A percentile compares a stretch with the other conserved stretches of the same genome.
Conservation (phyloP, 2,797 vertebrate genomes). For the Sebastiscus tertius region DNA sequence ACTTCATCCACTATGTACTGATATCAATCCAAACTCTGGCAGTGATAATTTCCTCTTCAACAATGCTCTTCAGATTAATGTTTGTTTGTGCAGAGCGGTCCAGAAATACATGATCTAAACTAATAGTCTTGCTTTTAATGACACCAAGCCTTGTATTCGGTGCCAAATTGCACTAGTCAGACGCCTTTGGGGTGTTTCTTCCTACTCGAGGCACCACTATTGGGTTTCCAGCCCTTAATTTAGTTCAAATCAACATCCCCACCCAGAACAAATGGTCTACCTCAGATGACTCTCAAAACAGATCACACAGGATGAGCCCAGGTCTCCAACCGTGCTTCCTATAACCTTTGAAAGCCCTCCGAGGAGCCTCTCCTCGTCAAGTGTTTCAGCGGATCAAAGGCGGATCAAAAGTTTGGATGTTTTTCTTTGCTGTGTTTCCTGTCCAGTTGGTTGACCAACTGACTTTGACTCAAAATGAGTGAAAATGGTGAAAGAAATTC, state of each 20-base stretch:
- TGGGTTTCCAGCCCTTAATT: conserved; percentile 74
- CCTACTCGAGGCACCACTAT: conserved; percentile 62
- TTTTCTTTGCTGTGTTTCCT: conserved; percentile 49
- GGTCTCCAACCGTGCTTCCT: conserved; percentile 67
- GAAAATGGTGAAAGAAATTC: conserved; percentile 17
- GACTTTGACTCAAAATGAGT: conserved; percentile 14
- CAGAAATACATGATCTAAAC: conserved; percentile 59
- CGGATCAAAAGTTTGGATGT: conserved; percentile 46
- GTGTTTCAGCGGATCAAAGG: conserved; percentile 53
- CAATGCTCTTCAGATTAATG: conserved; percentile 41
- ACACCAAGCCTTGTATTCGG: conserved; percentile 59
- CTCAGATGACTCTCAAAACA: conserved; percentile 81
- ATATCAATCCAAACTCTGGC: conserved; percentile 42
- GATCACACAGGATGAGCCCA: conserved; percentile 76
- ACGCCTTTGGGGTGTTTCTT: conserved; percentile 67
- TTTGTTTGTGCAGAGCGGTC: conserved; percentile 46
- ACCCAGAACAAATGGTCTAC: conserved; percentile 76
- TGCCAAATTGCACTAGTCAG: conserved; percentile 63
- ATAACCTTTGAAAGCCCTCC: conserved; percentile 68
- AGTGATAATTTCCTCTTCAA: conserved; percentile 34
- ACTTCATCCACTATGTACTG: conserved; percentile 9
- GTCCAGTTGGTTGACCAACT: conserved; percentile 46
- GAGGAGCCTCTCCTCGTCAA: conserved; percentile 60
- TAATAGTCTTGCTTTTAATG: conserved; percentile 58
- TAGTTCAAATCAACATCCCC: conserved; percentile 78